Evolutionary conservation across 2,888 invertebrate genomes (phyloP), one percentile per base, ranked within the genome.

Genomic region (Hydriomena furcata): DNA sequence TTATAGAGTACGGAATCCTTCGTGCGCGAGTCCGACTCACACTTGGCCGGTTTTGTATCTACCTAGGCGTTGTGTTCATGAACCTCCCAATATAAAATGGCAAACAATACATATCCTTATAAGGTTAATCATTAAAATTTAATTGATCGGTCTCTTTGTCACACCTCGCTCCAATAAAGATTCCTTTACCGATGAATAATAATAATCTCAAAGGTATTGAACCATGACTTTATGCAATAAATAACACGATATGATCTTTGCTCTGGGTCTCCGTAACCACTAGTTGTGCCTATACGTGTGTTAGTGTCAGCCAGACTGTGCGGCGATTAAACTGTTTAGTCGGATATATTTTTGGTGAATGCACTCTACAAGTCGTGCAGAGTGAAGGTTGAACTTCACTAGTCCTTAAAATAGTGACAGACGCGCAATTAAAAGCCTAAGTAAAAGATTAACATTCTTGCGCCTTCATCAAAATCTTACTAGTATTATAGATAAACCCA

Each of bases 211-310:
- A 73, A 79, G 76, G 71, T 78, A 79, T 76, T 76, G 79, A 81
- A 75, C 76, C 75, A 75, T 76, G 76, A 77, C 76, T 79, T 72
- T 71, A 71, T 68, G 75, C 77, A 73, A 82, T 83, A 82, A 82
- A 81, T 82, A 71, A 76, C 68, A 55, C 64, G 82, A 83, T 81
- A 77, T 71, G 71, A 84, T 82, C 82, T 76, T 66, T 65, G 68
- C 61, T 61, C 70, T 70, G 60, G 67, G 68, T 69, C 58, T 57
- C 48, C 50, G 52, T 55, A 57, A 57, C 52, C 55, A 56, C 54
- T 53, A 40, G 47, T 49, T 53, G 31, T 47, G 42, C 47, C 41
- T 55, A 51, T 48, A 57, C 45, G 51, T 49, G 45, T 48, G 43
- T 52, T 37, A 52, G 52, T 47, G 24, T 46, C 42, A 37, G 13